Evolutionary conservation across 2,888 invertebrate genomes (phyloP).

Genomic region (Lepeophtheirus nordmannii): DNA sequence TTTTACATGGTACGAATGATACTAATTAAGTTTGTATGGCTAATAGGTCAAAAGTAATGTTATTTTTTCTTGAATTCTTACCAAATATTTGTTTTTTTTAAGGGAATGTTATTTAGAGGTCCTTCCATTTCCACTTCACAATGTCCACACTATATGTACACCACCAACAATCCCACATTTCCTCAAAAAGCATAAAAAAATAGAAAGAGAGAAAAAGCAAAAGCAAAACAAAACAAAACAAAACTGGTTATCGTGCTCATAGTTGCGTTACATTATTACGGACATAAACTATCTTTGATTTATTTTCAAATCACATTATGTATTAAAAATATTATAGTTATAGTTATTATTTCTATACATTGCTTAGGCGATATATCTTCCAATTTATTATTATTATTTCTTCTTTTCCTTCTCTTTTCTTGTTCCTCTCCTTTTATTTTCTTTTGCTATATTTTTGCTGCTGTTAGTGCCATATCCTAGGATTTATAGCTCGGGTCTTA

Average conservation of each 20-base stretch:
- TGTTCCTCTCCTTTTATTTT: background rate
- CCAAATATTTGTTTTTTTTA: too few species aligned
- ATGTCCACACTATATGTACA: too few species aligned
- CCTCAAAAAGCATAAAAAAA: too few species aligned
- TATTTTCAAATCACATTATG: slow-evolving; percentile 6
- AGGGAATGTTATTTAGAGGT: too few species aligned
- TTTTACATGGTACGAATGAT: too few species aligned
- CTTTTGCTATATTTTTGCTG: slow-evolving; percentile 6
- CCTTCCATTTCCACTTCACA: too few species aligned
- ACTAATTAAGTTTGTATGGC: too few species aligned
- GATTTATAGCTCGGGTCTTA: slow-evolving; percentile 8
- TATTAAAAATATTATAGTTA: background rate
- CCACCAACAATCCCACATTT: too few species aligned
- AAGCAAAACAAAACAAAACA: too few species aligned
- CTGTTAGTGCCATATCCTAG: slow-evolving; percentile 8
- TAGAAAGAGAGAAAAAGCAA: too few species aligned
- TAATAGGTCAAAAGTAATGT: too few species aligned
- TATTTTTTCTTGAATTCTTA: too few species aligned
- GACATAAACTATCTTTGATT: slow-evolving; percentile 8
- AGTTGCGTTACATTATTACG: slow-evolving; percentile 8
- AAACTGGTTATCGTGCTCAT: background rate
- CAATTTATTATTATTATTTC: background rate
- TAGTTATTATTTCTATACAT: background rate
- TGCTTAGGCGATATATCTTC: slow-evolving; percentile 6
- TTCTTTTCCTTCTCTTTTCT: background rate